Evolutionary conservation across 37 sponge, comb jelly and placozoan species (phyloP).

Genomic region (Cladorhizidae sp.): DNA sequence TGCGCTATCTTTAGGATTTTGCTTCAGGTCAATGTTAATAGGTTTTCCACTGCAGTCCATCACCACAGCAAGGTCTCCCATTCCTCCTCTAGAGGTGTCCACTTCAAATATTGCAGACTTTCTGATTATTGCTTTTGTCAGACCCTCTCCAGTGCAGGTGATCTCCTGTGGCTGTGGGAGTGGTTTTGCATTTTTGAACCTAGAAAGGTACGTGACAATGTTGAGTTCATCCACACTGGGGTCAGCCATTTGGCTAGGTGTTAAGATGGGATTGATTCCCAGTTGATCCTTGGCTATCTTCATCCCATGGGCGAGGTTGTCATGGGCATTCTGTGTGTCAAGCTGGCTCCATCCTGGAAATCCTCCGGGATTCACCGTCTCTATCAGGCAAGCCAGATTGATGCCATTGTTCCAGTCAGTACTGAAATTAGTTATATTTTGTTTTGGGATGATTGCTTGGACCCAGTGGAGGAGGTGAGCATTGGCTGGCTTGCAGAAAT

Average conservation of each 20-base stretch:
- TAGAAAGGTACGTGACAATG: slow-evolving; percentile 70
- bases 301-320: slow-evolving; percentile 74
- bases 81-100: slow-evolving; percentile 56
- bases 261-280: slow-evolving; percentile 64
- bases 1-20: slow-evolving; percentile 5
- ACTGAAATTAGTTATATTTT: slow-evolving; percentile 72
- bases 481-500: slow-evolving; percentile 72
- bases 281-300: slow-evolving; percentile 63
- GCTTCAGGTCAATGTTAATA: slow-evolving; percentile 9
- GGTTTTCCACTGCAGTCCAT: slow-evolving; percentile 25
- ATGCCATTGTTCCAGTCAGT: slow-evolving; percentile 89
- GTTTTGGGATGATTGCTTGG: slow-evolving; percentile 65
- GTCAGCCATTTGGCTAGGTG: slow-evolving; percentile 70
- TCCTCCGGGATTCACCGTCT: slow-evolving; percentile 61
- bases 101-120: slow-evolving; percentile 55
- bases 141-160: slow-evolving; percentile 53
- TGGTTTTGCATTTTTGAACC: slow-evolving; percentile 69
- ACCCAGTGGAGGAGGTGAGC: slow-evolving; percentile 78
- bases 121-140: slow-evolving; percentile 66
- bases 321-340: slow-evolving; percentile 58
- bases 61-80: slow-evolving; percentile 61
- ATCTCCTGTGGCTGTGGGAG: slow-evolving; percentile 35
- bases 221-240: slow-evolving; percentile 85
- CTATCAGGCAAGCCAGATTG: slow-evolving; percentile 76
- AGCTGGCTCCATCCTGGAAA: slow-evolving; percentile 65